Base-by-base conservation (phyloP, 2,888 invertebrate species). In the Hetaerina titia region DNA sequence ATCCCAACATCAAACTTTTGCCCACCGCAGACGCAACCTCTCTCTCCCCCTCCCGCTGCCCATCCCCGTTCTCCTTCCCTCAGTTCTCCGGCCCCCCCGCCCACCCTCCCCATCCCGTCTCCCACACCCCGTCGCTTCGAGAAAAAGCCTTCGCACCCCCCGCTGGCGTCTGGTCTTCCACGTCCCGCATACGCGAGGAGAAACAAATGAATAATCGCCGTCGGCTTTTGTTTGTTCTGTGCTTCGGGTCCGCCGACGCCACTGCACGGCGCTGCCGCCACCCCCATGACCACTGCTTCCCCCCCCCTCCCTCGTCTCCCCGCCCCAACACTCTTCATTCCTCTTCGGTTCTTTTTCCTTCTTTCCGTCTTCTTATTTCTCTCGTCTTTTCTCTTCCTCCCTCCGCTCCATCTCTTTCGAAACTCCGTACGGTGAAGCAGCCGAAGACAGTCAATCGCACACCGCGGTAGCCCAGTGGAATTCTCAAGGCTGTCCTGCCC, bases 121-220 rank as follows among this genome's bases (percentile, higher is more conserved):
- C 58, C 89, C 89, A 58, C 89, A 89, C 58, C 89, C 89, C 56
- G 89, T 58, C 89, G 89, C 89, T 58, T 89, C 89, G 89, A 56
- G 45, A 89, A 58, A 58, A 89, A 89, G 22, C 89, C 89, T 89
- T 89, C 89, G 89, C 89, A 89, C 88, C 89, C 89, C 89, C 89
- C 89, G 89, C 89, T 58, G 89, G 89, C 58, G 89, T 89, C 89
- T 89, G 89, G 89, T 89, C 89, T 89, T 89, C 89, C 89, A 19
- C 90, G 90, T 90, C 90, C 90, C 90, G 90, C 90, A 90, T 90
- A 90, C 90, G 90, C 90, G 90, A 90, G 63, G 63, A 74, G 92
- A 92, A 74, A 92, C 92, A 92, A 92, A 92, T 92, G 92, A 92
- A 92, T 92, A 92, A 92, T 92, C 92, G 69, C 74, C 64, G 90